phyloP scores from a whole-genome alignment of 2,113 vertebrate genomes.

The Paradoxurus hermaphroditus region DNA sequence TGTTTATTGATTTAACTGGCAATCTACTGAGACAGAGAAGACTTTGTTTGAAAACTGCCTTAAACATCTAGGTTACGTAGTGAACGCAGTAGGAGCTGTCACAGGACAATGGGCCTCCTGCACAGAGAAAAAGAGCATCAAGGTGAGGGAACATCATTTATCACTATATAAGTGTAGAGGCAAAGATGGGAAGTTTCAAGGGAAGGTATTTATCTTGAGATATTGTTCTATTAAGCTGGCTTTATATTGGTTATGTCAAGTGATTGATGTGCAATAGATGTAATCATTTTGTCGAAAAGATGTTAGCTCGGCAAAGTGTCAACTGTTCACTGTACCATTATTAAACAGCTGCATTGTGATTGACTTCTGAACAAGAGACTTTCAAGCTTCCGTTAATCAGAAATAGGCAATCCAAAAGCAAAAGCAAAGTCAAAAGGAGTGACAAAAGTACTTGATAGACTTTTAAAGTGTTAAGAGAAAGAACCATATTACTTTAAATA shows the following conservation, averaged over 20 bases:
- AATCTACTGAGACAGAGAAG: neutral
- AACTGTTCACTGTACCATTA: constrained; percentile 46
- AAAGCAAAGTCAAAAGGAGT: constrained; percentile 1
- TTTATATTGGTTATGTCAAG: constrained; percentile 75
- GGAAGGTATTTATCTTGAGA: constrained; percentile 82
- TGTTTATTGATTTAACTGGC: constrained; percentile 38
- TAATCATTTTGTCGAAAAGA: constrained; percentile 76
- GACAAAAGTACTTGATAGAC: constrained; percentile 34
- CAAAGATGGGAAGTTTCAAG: constrained; percentile 74
- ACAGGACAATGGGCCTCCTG: constrained; percentile 55
- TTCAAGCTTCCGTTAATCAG: constrained; percentile 31
- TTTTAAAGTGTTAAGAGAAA: constrained; percentile 47
- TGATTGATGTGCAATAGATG: constrained; percentile 79
- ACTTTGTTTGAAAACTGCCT: constrained; percentile 30
- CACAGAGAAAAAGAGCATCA: constrained; percentile 60
- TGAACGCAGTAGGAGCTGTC: constrained; percentile 47
- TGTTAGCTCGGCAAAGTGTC: constrained; percentile 61
- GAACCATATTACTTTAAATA: constrained; percentile 29
- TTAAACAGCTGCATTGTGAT: constrained; percentile 64
- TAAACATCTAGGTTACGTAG: neutral
- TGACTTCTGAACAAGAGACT: constrained; percentile 43
- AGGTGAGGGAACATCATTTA: constrained; percentile 74
- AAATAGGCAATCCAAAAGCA: constrained; percentile 39
- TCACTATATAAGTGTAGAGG: constrained; percentile 74
- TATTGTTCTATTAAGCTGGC: constrained; percentile 80